Base-by-base conservation (phyloP, 2,113 vertebrate species). In the Scophthalmus maximus region DNA sequence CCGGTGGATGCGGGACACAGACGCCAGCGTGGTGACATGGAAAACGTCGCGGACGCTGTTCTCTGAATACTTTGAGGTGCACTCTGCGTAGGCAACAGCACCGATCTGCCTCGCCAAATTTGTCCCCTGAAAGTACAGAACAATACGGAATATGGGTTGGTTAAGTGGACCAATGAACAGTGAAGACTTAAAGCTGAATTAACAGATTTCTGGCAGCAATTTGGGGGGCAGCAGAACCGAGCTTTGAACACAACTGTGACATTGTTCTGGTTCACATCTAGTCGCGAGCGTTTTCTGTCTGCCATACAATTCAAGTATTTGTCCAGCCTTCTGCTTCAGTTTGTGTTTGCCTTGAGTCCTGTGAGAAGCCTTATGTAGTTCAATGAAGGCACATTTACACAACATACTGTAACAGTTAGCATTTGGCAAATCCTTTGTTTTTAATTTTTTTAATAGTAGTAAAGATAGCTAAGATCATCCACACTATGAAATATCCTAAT, bases 21-120 rank as follows among this genome's bases (percentile, higher is more conserved):
- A 96, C 6, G 96, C 94, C 60, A 98, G 91, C 0, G 97, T 98
- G 87, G 97, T 96, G 47, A 97, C 90, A 0, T 98, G 97, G 67
- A 98, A 98, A 17, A 98, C 97, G 0, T 98, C 97, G 22, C 97
- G 93, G 12, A 98, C 96, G 20, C 95, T 98, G 94, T 97, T 97
- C 92, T 98, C 96, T 0, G 97, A 98, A 2, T 95, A 96, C 79
- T 95, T 94, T 10, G 96, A 96, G 8, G 97, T 98, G 84, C 97
- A 98, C 77, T 98, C 97, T 0, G 96, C 93, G 0, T 98, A 98
- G n/a, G 96, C 97, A 79, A 94, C 95, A 0, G 96, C 96, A 0
- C 96, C 96, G 1, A 98, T 95, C 92, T 98, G 95, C 87, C 95
- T 92, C 0, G 97, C 97, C 91, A 97, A 86, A 3, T 91, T 92